Evolutionary conservation across 2,888 invertebrate genomes (phyloP).

Genomic region (Pollenia amentaria): DNA sequence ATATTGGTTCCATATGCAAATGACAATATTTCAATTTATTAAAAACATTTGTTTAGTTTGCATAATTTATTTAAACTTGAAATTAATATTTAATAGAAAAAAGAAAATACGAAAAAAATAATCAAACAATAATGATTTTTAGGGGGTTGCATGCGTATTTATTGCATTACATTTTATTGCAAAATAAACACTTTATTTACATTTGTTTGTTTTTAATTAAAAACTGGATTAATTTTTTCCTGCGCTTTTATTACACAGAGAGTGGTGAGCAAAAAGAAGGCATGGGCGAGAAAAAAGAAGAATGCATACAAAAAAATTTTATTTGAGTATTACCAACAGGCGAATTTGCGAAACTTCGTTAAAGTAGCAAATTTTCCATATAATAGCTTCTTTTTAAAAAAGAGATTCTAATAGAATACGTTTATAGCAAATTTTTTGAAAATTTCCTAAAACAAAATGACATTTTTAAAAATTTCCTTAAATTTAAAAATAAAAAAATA

Average conservation of each 20-base stretch:
- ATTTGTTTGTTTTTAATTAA: slow-evolving; percentile 76
- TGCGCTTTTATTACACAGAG: neutral
- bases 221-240: slow-evolving; percentile 72
- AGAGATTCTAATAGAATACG: too few relatives aligned
- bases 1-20: neutral
- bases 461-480: too few relatives aligned
- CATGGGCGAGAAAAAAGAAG: neutral
- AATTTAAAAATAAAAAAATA: too few relatives aligned
- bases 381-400: too few relatives aligned
- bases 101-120: slow-evolving; percentile 21
- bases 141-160: neutral
- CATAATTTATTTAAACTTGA: slow-evolving; percentile 33
- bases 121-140: slow-evolving; percentile 36
- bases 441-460: too few relatives aligned
- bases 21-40: slow-evolving; percentile 28
- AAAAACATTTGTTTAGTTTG: neutral
- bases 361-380: too few relatives aligned
- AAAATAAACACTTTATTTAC: slow-evolving; percentile 73
- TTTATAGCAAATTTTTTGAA: too few relatives aligned
- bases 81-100: slow-evolving; percentile 43
- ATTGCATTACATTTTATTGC: slow-evolving; percentile 59
- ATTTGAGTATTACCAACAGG: neutral
- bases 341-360: too few relatives aligned
- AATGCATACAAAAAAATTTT: neutral
- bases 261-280: neutral